phyloP scores from a whole-genome alignment of 2,888 invertebrate species.

The Parnassius smintheus region DNA sequence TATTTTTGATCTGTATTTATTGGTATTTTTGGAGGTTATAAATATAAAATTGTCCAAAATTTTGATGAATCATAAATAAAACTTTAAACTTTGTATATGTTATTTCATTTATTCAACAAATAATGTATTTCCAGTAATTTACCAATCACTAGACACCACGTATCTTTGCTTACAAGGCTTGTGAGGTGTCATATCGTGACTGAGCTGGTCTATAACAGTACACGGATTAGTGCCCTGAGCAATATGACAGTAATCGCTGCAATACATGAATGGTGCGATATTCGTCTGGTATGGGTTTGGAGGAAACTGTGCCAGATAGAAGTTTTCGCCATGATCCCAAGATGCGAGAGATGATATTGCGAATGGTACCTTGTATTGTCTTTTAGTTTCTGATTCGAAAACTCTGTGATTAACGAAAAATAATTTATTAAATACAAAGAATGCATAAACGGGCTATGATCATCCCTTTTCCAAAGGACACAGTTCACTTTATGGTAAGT shows the following conservation, averaged over 20 bases:
- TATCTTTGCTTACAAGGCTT: conserved; percentile 46
- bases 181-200: conserved; percentile 47
- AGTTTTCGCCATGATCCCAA: conserved; percentile 62
- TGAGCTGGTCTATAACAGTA: conserved; percentile 61
- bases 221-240: conserved; percentile 63
- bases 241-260: conserved; percentile 72
- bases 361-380: conserved; percentile 61
- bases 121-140: background rate
- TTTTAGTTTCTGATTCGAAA: conserved; percentile 64
- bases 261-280: conserved; percentile 74
- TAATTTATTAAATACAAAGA: no score
- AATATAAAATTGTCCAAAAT: no score
- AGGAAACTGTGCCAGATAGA: conserved; percentile 61
- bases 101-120: background rate
- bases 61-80: background rate
- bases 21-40: no score
- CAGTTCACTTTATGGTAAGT: no score
- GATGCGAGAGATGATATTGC: conserved; percentile 53
- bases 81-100: no score
- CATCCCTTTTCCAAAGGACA: no score
- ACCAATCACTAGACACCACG: conserved; percentile 56
- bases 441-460: no score
- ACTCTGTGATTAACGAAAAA: conserved; percentile 46
- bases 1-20: no score
- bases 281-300: conserved; percentile 72